A percentile compares a stretch with the other conserved stretches of the same genome.
Conservation (phyloP, 2,888 invertebrate species). For the Ophion ventricosus region DNA sequence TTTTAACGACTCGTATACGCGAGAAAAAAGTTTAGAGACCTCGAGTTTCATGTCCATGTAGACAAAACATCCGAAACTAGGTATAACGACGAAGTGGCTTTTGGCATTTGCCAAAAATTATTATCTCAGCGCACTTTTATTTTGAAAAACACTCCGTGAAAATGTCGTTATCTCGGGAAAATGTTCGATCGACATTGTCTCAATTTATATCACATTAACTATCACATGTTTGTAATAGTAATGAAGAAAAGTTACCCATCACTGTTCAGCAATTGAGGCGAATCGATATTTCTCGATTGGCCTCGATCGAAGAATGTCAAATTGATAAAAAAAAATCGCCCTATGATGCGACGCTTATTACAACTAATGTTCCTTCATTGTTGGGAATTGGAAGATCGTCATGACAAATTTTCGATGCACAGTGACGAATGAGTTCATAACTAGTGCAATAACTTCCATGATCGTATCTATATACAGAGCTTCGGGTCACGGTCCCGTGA, state of each 20-base stretch:
- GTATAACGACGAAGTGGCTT: not conserved
- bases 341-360: not conserved
- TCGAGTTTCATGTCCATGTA: too few species aligned
- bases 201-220: not conserved
- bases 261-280: not conserved
- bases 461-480: not conserved
- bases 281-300: slow-evolving; percentile 24
- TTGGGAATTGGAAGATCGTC: not conserved
- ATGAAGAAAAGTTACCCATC: not conserved
- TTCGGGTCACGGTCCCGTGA: too few species aligned
- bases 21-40: too few species aligned
- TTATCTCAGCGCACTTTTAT: too few species aligned
- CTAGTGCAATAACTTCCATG: not conserved
- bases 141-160: too few species aligned
- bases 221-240: too few species aligned
- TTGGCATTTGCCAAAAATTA: not conserved
- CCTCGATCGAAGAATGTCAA: not conserved
- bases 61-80: not conserved
- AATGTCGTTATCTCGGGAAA: too few species aligned
- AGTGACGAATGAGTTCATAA: not conserved
- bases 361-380: not conserved
- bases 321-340: not conserved
- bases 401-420: not conserved
- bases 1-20: too few species aligned
- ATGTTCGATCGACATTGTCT: not conserved